Percentiles rank a stretch among this genome's conserved stretches.
These are phyloP conservation scores for Medauroidea extradentata DNA, from an alignment of 1,140 invertebrate species.

Conservation along the genomic window DNA sequence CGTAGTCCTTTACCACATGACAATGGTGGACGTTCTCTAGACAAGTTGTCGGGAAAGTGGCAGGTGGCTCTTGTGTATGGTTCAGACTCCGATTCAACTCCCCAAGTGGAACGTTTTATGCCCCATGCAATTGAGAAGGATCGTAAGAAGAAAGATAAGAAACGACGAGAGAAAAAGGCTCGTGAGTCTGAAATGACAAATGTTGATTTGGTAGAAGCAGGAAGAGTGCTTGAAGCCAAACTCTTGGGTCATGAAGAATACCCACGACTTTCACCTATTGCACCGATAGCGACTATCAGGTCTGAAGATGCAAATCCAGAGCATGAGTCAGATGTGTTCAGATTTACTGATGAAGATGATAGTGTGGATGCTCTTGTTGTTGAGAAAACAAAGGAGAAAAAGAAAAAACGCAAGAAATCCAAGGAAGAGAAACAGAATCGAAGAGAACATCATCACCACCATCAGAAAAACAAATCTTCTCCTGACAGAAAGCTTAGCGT, in stretches of 20 bases:
- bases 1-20: slow-evolving; percentile 5
- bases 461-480: slow-evolving; percentile 34
- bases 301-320: background rate
- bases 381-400: slow-evolving; percentile 64
- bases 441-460: slow-evolving; percentile 59
- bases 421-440: slow-evolving; percentile 68
- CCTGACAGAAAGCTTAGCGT: slow-evolving; percentile 6
- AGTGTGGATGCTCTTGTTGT: slow-evolving; percentile 29
- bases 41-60: slow-evolving; percentile 27
- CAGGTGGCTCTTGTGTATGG: slow-evolving; percentile 37
- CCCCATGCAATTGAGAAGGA: slow-evolving; percentile 8
- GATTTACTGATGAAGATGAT: slow-evolving; percentile 50
- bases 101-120: background rate
- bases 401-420: slow-evolving; percentile 76
- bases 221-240: slow-evolving; percentile 72
- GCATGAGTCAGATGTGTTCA: slow-evolving; percentile 47
- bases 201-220: slow-evolving; percentile 71
- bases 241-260: slow-evolving; percentile 58
- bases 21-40: slow-evolving; percentile 9
- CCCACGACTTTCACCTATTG: slow-evolving; percentile 25
- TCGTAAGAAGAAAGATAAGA: slow-evolving; percentile 59
- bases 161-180: slow-evolving; percentile 56
- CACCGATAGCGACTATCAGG: slow-evolving; percentile 39
- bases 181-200: slow-evolving; percentile 65
- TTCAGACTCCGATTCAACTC: slow-evolving; percentile 39